A percentile compares a stretch with the other conserved stretches of the same genome.
Conservation (phyloP, 2,797 vertebrate species). For the Bovichtus diacanthus region DNA sequence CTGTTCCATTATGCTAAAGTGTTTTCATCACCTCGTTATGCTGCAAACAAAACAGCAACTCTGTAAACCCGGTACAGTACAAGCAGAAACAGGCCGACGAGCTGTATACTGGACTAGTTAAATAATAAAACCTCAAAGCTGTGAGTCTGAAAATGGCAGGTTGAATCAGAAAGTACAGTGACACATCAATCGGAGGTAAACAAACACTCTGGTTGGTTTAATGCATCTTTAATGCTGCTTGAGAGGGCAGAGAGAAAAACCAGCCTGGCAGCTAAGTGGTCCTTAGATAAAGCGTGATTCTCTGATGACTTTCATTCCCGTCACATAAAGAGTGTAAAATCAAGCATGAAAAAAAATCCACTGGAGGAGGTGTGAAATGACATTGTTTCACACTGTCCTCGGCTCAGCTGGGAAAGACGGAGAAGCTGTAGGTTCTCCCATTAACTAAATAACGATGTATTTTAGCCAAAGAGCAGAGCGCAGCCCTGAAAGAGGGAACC, state of each 20-base stretch:
- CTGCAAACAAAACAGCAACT: constrained; percentile 27
- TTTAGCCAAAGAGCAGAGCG: constrained; percentile 32
- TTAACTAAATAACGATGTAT: constrained; percentile 37
- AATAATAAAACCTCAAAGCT: constrained; percentile 18
- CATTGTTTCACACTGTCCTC: constrained; percentile 43
- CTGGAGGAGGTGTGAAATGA: constrained; percentile 41
- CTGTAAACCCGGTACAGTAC: not conserved
- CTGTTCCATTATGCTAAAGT: constrained; percentile 43
- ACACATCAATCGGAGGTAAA: constrained; percentile 53
- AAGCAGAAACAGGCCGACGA: constrained; percentile 2
- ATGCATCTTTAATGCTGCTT: constrained; percentile 24
- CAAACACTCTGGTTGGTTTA: constrained; percentile 38
- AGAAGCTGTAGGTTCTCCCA: constrained; percentile 34
- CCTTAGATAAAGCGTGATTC: constrained; percentile 21
- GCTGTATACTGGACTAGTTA: not conserved
- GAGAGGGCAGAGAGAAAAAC: constrained; percentile 16
- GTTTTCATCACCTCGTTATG: constrained; percentile 32
- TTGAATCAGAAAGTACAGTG: constrained; percentile 19
- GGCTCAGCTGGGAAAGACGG: constrained; percentile 19
- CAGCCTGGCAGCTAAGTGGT: constrained; percentile 22
- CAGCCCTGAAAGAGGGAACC: constrained; percentile 31
- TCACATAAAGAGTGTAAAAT: constrained; percentile 34
- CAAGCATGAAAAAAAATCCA: constrained; percentile 13
- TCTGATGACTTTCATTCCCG: constrained; percentile 42
- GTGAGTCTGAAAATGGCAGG: constrained; percentile 32